Evolutionary conservation across 2,797 vertebrate genomes (phyloP), one percentile per base, ranked within the genome.

Genomic region (Falco columbarius): DNA sequence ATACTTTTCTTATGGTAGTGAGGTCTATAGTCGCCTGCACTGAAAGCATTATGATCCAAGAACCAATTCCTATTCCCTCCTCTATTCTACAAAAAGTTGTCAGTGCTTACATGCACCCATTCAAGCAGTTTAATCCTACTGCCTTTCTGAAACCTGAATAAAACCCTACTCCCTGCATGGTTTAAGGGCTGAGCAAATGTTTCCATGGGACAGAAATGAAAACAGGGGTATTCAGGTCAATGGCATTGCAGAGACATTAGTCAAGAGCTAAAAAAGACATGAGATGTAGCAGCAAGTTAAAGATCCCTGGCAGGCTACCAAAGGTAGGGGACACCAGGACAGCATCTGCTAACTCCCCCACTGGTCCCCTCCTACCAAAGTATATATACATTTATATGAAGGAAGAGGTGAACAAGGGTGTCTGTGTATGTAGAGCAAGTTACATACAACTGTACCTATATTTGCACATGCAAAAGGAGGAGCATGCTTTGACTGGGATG

Each of bases 141-240:
- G 91, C 63, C 36, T 87, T 92, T 89, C 84, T 92, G 74, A 89
- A 63, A 89, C 61, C 74, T 92, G 91, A 93, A 95, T 66, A 66
- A 85, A 92, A 67, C 13, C 40, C 23, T 83, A 4, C 44, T 90
- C 63, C 55, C 89, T 87, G 84, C 49, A 4, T 65, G 36, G 54
- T 77, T 91, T 67, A 71, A 91, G 79, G 26, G 40, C 44, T 87
- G 52, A 95, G 81, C 67, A 89, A 81, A 73, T 54, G 65, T 61
- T 82, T 94, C 71, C 49, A 46, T 0, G 1, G 82, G 17, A n/a
- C 61, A 85, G 79, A 91, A 93, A 85, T 40, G 47, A 90, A 94
- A 97, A 93, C 74, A 93, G 42, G 40, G 56, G 66, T 95, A 94
- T 93, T 91, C 71, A 85, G 81, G 67, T 92, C 84, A 85, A 34